Base-by-base conservation (phyloP, 64 coral and sea anemone species). In the Montipora sp. region DNA sequence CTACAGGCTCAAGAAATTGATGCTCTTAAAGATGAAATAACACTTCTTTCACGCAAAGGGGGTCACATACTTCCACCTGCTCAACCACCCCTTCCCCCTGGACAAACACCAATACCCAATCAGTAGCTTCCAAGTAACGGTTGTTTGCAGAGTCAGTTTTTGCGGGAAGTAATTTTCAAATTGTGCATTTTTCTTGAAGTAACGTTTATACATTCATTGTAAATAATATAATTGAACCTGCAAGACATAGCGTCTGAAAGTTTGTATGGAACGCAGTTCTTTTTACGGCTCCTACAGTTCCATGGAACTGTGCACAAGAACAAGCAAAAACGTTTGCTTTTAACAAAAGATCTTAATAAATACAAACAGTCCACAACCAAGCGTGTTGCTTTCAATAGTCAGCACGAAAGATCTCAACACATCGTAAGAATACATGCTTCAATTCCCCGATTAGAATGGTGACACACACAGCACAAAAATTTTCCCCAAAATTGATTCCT, bases 1-100 rank as follows among this genome's bases (percentile, higher is more conserved):
- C 75, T 96, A 48, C 98, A 99, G 79, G 98, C 98, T 49, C 98
- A 99, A 67, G 98, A 99, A 87, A 99, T 99, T 57, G 98, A 99
- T 44, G 98, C 92, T 47, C 73, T 99, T 20, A 99, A 99, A 68
- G 98, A 99, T 53, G 98, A 99, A 89, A 99, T 99, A 22, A 99
- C 98, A 7, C 75, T 99, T 19, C 81, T 99, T 7, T 99, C 98
- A 12, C 81, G 98, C 14, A 99, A 99, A 66, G 98, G 94, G 13
- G 98, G 98, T 1, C 98, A 99, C 75, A 99, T 99, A 10, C 75
- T 99, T 18, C 98, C 98, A 0, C 98, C 98, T 7, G 95, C 98
- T 7, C 98, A 99, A 50, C 98, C 98, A 81, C 98, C 98, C 65
- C 84, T 99, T 16, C 98, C 97, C 23, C 89, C 94, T 47, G 97